These are phyloP conservation scores for Holotrichia oblita DNA, from an alignment of 1,140 invertebrate species.

Conservation along the genomic window DNA sequence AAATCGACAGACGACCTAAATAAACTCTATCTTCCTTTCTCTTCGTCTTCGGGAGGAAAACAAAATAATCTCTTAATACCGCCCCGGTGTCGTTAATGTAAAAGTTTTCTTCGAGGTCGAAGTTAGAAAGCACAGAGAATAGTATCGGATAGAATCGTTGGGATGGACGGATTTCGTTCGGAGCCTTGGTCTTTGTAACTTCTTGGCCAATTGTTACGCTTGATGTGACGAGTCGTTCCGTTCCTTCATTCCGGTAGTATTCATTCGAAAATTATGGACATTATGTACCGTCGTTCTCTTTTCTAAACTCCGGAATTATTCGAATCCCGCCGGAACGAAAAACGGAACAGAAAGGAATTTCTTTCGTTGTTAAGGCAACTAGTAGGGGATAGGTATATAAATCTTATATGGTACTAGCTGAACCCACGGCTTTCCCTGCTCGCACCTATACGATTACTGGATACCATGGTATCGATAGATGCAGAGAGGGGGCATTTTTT, in stretches of 20 bases:
- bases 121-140: slow-evolving; percentile 11
- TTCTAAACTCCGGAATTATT: slow-evolving; percentile 35
- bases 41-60: slow-evolving; percentile 24
- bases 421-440: no score
- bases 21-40: slow-evolving; percentile 36
- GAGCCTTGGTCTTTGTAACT: slow-evolving; percentile 33
- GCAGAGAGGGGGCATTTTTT: no score
- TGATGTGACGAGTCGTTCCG: slow-evolving; percentile 26
- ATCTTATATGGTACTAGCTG: no score
- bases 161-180: slow-evolving; percentile 27
- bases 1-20: slow-evolving; percentile 36
- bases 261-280: slow-evolving; percentile 36
- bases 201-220: slow-evolving; percentile 36
- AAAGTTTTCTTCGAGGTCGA: slow-evolving; percentile 35
- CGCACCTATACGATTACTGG: no score
- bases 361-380: neutral
- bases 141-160: slow-evolving; percentile 25
- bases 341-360: slow-evolving; percentile 18
- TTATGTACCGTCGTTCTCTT: slow-evolving; percentile 13
- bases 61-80: slow-evolving; percentile 40
- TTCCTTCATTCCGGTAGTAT: slow-evolving; percentile 18
- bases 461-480: no score
- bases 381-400: no score
- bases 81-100: slow-evolving; percentile 38
- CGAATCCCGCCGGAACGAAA: neutral